These are phyloP conservation scores for Polylopha cassiicola DNA, from an alignment of 2,888 invertebrate genomes.

Conservation along the genomic window DNA sequence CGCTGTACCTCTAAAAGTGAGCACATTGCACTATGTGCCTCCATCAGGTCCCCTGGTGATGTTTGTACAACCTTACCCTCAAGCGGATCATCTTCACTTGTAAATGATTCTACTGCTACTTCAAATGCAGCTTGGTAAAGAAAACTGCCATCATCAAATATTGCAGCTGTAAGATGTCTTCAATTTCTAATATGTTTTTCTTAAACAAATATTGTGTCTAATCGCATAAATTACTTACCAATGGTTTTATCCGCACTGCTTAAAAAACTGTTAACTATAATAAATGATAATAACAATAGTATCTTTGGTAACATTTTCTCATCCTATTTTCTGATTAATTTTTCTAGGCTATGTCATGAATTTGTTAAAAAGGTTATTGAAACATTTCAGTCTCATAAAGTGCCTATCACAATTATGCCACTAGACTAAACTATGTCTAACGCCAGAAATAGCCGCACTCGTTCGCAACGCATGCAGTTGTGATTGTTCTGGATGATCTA, in stretches of 20 bases:
- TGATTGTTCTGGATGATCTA: constrained; percentile 11
- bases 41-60: constrained; percentile 72
- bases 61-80: constrained; percentile 50
- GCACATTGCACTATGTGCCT: constrained; percentile 74
- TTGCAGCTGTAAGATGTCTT: constrained; percentile 80
- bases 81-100: constrained; percentile 61
- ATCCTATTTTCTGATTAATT: too few relatives aligned
- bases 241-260: constrained; percentile 10
- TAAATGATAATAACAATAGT: not conserved
- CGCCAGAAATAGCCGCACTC: constrained; percentile 39
- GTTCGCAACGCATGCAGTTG: constrained; percentile 3
- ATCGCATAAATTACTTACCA: constrained; percentile 9
- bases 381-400: too few relatives aligned
- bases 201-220: not conserved
- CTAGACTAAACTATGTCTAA: constrained; percentile 10
- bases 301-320: constrained; percentile 5
- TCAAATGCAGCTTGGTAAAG: constrained; percentile 75
- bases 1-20: constrained; percentile 67
- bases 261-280: constrained; percentile 2
- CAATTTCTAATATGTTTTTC: too few relatives aligned
- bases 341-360: too few relatives aligned
- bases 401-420: constrained; percentile 10
- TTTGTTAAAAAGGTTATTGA: too few relatives aligned
- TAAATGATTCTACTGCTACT: constrained; percentile 70
- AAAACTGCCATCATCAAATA: constrained; percentile 76